A percentile compares a stretch with the other conserved stretches of the same genome.
Evolutionary conservation across 1,140 invertebrate species (phyloP).

Genomic region (Hylaeus volcanicus): DNA sequence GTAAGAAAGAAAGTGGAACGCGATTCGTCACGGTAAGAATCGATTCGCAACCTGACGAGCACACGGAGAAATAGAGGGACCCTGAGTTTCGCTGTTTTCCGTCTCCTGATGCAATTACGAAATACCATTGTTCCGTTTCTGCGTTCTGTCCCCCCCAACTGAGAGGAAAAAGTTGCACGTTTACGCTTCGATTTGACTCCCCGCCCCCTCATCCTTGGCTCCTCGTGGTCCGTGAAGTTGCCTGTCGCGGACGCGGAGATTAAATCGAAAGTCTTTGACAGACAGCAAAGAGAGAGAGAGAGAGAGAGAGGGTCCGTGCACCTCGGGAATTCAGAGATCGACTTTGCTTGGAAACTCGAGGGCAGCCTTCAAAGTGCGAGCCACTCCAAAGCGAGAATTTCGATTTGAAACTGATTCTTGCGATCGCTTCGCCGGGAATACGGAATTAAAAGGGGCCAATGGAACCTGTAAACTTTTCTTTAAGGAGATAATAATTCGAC

Average conservation of each 20-base stretch:
- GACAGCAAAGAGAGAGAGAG: constrained; percentile 46
- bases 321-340: constrained; percentile 34
- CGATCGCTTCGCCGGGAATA: background rate
- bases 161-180: constrained; percentile 73
- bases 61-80: constrained; percentile 51
- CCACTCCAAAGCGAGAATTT: constrained; percentile 17
- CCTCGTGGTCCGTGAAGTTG: constrained; percentile 33
- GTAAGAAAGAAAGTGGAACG: constrained; percentile 33
- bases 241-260: constrained; percentile 70
- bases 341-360: constrained; percentile 15
- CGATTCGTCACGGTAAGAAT: constrained; percentile 39
- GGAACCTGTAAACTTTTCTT: too few species aligned
- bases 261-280: constrained; percentile 78
- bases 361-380: background rate
- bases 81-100: constrained; percentile 60
- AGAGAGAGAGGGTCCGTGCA: background rate
- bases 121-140: constrained; percentile 73
- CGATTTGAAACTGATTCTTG: background rate
- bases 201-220: constrained; percentile 40
- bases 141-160: constrained; percentile 19
- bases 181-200: constrained; percentile 76
- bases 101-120: constrained; percentile 71
- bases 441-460: background rate
- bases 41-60: constrained; percentile 4
- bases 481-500: too few species aligned